Evolutionary conservation across 2,113 vertebrate genomes (phyloP).

Genomic region (Pimephales promelas): DNA sequence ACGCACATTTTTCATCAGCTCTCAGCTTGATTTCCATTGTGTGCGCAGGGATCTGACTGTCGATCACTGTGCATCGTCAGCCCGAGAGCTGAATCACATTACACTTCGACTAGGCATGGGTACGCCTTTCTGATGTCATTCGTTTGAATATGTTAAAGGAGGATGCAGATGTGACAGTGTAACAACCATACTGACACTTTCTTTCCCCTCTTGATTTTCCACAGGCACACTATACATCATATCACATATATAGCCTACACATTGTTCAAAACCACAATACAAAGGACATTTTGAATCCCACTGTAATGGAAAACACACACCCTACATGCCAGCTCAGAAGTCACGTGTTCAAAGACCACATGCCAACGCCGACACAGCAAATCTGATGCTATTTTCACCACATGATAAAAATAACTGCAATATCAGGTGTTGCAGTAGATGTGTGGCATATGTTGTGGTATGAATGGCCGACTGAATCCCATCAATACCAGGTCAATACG

Average conservation of each 20-base stretch:
- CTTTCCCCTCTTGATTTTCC: background rate
- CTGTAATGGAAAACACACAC: background rate
- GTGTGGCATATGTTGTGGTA: background rate
- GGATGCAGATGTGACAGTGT: background rate
- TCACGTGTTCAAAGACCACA: background rate
- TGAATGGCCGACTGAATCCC: background rate
- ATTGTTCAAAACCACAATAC: background rate
- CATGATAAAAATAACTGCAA: background rate
- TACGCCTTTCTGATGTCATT: slow-evolving; percentile 6
- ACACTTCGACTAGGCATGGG: background rate
- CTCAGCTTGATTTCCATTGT: slow-evolving; percentile 68
- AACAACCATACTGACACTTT: background rate
- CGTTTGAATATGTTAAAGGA: slow-evolving; percentile 10
- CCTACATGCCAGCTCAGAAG: background rate
- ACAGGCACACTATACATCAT: background rate
- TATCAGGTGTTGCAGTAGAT: background rate
- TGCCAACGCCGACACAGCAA: background rate
- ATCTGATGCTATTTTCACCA: background rate
- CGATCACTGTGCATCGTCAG: slow-evolving; percentile 47
- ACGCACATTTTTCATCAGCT: slow-evolving; percentile 78
- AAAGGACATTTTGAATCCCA: background rate
- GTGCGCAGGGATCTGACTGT: slow-evolving; percentile 56
- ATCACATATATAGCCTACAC: background rate
- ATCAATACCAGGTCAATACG: slow-evolving; percentile 11
- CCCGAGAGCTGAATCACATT: slow-evolving; percentile 32